Conservation (phyloP, 2,888 invertebrate species). For the Merodon equestris region DNA sequence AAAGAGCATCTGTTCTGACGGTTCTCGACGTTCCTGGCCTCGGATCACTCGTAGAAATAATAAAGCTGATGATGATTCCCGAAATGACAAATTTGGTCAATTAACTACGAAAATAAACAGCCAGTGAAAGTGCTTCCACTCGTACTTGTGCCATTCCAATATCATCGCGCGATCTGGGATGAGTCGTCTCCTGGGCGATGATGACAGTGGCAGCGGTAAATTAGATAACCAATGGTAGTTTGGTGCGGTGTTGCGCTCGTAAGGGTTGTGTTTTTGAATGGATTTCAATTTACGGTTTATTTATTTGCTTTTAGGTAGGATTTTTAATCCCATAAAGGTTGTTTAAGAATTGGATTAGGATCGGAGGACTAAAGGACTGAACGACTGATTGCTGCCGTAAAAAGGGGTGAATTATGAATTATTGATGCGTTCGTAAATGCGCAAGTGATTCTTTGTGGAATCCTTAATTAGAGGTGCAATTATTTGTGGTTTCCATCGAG, state of each 20-base stretch:
- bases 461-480: conserved; percentile 45
- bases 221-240: conserved; percentile 9
- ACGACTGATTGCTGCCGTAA: conserved; percentile 19
- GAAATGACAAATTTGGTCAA: conserved; percentile 69
- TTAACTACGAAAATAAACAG: conserved; percentile 69
- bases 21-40: conserved; percentile 10
- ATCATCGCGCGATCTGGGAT: too few relatives aligned
- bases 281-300: conserved; percentile 64
- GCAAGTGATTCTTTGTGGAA: conserved; percentile 32
- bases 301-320: conserved; percentile 64
- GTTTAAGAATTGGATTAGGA: conserved; percentile 59
- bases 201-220: conserved; percentile 2
- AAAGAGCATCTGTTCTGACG: conserved; percentile 66
- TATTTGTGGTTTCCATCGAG: conserved; percentile 23
- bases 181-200: neutral
- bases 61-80: conserved; percentile 66
- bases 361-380: conserved; percentile 10
- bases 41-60: conserved; percentile 54
- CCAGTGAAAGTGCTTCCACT: conserved; percentile 60
- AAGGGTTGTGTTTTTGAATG: conserved; percentile 14
- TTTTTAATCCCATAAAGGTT: conserved; percentile 65
- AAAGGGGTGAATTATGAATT: conserved; percentile 57
- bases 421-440: conserved; percentile 62
- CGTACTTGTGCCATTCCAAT: conserved; percentile 44
- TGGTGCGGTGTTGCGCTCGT: neutral